Conservation (phyloP, 1,140 invertebrate species). For the Drosophila arawakana region DNA sequence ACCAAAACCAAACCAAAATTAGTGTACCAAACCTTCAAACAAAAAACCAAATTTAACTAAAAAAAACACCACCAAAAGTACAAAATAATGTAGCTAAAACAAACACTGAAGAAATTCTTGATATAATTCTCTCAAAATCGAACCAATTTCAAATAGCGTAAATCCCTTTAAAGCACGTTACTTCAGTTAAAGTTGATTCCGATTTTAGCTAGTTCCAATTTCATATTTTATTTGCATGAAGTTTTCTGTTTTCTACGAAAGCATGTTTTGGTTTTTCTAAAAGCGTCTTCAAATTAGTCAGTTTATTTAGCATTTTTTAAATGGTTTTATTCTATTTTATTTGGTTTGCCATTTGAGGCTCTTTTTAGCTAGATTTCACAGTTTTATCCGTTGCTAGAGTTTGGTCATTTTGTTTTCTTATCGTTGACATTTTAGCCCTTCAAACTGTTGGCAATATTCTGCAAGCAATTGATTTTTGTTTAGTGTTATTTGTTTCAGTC, state of each 20-base stretch:
- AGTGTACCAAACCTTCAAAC: conserved; percentile 46
- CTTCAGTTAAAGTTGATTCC: conserved; percentile 7
- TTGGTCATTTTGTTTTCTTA: too few species aligned
- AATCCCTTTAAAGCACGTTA: too few species aligned
- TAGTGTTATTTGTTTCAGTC: neutral
- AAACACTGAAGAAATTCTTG: conserved; percentile 36
- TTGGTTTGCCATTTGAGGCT: neutral
- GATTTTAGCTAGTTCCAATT: conserved; percentile 5
- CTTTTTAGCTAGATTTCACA: neutral
- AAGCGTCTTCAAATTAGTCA: neutral
- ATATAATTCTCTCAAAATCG: conserved; percentile 20
- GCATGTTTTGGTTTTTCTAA: conserved; percentile 2
- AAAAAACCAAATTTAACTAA: conserved; percentile 43
- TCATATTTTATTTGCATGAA: conserved; percentile 1
- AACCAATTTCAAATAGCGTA: conserved; percentile 1
- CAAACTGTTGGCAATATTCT: too few species aligned
- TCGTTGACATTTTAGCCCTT: too few species aligned
- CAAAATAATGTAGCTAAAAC: conserved; percentile 52
- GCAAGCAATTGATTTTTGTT: neutral
- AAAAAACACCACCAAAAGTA: conserved; percentile 69
- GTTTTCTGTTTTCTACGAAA: conserved; percentile 2
- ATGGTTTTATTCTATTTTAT: neutral
- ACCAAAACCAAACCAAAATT: conserved; percentile 70
- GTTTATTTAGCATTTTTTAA: too few species aligned
- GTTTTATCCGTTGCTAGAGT: too few species aligned